Conservation (phyloP, 92 coral and sea anemone species). For the Epizoanthus ramosus region DNA sequence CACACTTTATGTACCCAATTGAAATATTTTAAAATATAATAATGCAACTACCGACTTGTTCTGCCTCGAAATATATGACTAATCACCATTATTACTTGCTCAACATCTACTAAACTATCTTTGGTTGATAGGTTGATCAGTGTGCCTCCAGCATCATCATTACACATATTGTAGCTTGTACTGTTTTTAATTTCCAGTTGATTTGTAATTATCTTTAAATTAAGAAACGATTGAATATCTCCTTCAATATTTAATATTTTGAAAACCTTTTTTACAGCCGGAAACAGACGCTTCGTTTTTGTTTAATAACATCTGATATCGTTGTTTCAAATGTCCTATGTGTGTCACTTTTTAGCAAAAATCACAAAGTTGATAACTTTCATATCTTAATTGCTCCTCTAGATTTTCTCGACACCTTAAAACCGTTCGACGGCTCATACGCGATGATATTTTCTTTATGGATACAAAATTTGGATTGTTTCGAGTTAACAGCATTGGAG, state of each 20-base stretch:
- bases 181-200: slow-evolving; percentile 10
- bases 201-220: slow-evolving; percentile 8
- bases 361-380: slow-evolving; percentile 4
- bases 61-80: too few species aligned
- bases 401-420: slow-evolving; percentile 6
- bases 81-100: too few species aligned
- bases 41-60: too few species aligned
- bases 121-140: too few species aligned
- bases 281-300: slow-evolving; percentile 10
- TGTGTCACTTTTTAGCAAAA: slow-evolving; percentile 16
- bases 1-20: too few species aligned
- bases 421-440: neutral
- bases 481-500: neutral
- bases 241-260: slow-evolving; percentile 17
- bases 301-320: neutral
- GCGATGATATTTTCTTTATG: slow-evolving; percentile 4
- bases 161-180: slow-evolving; percentile 21
- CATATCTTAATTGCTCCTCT: slow-evolving; percentile 16
- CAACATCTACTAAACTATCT: too few species aligned
- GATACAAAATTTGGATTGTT: slow-evolving; percentile 5
- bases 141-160: too few species aligned
- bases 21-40: too few species aligned
- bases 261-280: neutral
- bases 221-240: slow-evolving; percentile 15
- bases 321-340: neutral